These are phyloP conservation scores for Tanytarsus gracilentus DNA, from an alignment of 2,888 invertebrate genomes.

Conservation along the genomic window DNA sequence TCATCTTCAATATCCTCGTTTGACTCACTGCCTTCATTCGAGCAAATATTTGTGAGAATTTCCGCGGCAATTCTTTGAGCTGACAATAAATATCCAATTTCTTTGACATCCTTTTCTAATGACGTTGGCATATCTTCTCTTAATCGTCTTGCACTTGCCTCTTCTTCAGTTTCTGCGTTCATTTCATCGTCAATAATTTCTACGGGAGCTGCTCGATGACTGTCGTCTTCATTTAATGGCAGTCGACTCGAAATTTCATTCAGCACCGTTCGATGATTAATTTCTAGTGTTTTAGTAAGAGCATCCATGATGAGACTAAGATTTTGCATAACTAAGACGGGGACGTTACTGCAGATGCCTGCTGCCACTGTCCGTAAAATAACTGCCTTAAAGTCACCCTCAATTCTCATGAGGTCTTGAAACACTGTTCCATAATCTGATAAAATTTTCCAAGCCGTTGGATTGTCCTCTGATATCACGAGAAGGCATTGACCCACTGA, in stretches of 20 bases:
- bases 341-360: slow-evolving; percentile 51
- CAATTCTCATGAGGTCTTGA: slow-evolving; percentile 42
- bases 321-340: slow-evolving; percentile 44
- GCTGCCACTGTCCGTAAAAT: slow-evolving; percentile 51
- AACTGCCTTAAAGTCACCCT: slow-evolving; percentile 43
- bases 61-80: slow-evolving; percentile 62
- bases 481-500: slow-evolving; percentile 58
- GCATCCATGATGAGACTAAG: slow-evolving; percentile 47
- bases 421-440: slow-evolving; percentile 45
- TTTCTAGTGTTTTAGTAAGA: slow-evolving; percentile 47
- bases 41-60: slow-evolving; percentile 61
- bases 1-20: slow-evolving; percentile 42
- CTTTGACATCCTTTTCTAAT: slow-evolving; percentile 46
- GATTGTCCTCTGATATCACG: slow-evolving; percentile 63
- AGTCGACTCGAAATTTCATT: slow-evolving; percentile 46
- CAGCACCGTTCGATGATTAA: slow-evolving; percentile 48
- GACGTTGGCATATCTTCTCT: slow-evolving; percentile 38
- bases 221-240: slow-evolving; percentile 40
- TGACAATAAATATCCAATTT: slow-evolving; percentile 50
- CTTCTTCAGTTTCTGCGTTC: slow-evolving; percentile 35
- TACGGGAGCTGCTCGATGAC: slow-evolving; percentile 25
- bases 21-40: slow-evolving; percentile 49
- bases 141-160: slow-evolving; percentile 35
- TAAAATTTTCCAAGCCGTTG: slow-evolving; percentile 48
- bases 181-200: slow-evolving; percentile 29